Base-by-base conservation (phyloP, 2,113 vertebrate genomes). In the Nerophis lumbriciformis region DNA sequence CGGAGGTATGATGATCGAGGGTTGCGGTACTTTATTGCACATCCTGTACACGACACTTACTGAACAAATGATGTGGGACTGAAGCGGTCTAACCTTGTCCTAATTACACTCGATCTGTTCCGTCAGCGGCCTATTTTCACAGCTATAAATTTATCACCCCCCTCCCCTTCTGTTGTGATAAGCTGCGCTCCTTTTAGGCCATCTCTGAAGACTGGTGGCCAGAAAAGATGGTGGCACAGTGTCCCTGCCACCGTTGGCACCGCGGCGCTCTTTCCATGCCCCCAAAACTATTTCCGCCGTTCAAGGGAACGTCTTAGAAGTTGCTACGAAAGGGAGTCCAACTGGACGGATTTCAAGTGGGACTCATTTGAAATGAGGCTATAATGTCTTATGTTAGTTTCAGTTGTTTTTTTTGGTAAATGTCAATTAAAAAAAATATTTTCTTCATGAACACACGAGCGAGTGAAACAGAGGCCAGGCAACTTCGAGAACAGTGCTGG, bases 81-180 rank as follows among this genome's bases (percentile, higher is more conserved):
- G 68, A 67, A 53, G 63, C 65, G 72, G 63, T 56, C 74, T 88
- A 90, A 89, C 88, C 85, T 88, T 90, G 89, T 79, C 86, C 89
- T 88, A 86, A 90, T 90, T 89, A 83, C 75, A 79, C 77, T 78
- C 69, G 57, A 66, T 79, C 79, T 80, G 59, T 84, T 85, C 76
- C 80, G 77, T 85, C 79, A 71, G 74, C 87, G 86, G 75, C 85
- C 86, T 83, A 88, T 86, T 90, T 90, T 82, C 76, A 75, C 69
- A 65, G 83, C 76, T 88, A 84, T 87, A 87, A 87, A 89, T 89
- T 78, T 84, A 82, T 71, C 69, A 21, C 63, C 70, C 73, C 68
- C 81, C 28, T 2, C 81, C 66, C 74, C 75, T 45, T 80, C 76
- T 83, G 79, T 76, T 87, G 78, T 88, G 85, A 85, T 86, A 78